Conservation (phyloP, 2,113 vertebrate species). For the Emydocephalus ijimae region DNA sequence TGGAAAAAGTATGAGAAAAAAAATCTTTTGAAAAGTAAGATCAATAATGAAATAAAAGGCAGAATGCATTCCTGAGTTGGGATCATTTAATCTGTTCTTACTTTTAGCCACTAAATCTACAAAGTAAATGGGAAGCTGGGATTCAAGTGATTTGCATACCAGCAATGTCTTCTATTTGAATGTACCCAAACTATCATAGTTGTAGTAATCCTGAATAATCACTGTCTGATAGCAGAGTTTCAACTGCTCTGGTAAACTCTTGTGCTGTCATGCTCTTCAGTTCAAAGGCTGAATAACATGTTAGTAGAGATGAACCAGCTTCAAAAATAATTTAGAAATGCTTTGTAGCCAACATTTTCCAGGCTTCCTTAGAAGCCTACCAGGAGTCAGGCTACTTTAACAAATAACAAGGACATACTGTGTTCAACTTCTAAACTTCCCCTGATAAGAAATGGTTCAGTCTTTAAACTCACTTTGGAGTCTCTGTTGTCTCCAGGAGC, state of each 20-base stretch:
- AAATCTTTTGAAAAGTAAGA: not conserved
- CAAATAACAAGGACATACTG: not conserved
- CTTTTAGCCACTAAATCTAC: not conserved
- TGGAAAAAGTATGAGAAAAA: not conserved
- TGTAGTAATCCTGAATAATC: not conserved
- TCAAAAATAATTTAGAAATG: not conserved
- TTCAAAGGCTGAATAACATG: not conserved
- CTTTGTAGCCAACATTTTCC: not conserved
- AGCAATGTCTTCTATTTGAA: not conserved
- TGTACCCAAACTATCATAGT: not conserved
- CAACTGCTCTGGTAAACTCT: not conserved
- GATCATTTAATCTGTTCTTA: not conserved
- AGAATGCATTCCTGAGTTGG: not conserved
- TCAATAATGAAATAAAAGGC: not conserved
- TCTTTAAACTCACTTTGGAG: constrained; percentile 88
- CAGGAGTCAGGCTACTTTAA: not conserved
- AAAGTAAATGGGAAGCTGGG: not conserved
- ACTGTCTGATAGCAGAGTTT: not conserved
- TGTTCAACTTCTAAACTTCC: not conserved
- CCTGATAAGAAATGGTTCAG: not conserved
- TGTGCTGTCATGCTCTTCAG: not conserved
- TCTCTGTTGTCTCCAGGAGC: constrained; percentile 94
- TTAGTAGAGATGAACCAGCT: not conserved
- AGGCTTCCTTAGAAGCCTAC: not conserved
- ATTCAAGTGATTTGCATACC: not conserved